Base-by-base conservation (phyloP, 2,113 vertebrate genomes). In the Oreochromis spilurus region DNA sequence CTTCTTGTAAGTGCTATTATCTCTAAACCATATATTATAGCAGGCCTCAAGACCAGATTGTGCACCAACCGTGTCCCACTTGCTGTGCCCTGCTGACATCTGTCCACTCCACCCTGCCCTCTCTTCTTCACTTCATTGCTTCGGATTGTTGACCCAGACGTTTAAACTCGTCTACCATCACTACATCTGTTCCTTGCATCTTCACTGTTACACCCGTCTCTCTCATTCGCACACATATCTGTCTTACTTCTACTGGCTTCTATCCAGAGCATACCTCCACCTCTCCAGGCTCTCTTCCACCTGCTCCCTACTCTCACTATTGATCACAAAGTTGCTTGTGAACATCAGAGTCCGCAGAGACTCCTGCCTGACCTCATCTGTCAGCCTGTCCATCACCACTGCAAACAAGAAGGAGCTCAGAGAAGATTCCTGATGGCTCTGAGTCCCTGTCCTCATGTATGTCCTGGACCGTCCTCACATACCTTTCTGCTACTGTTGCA, bases 401-500 rank as follows among this genome's bases (percentile, higher is more conserved):
- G 60, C 60, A n/a, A 65, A 65, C 17, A 65, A 65, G 60, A 13
- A 43, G 40, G 12, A 43, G 3, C 40, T 13, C 40, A 43, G 2
- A 43, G 40, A 65, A 38, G 60, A 38, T 65, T 65, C 34, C 60
- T 0, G 10, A 65, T 38, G 60, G 4, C 60, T n/a, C 60, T 0
- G 60, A 65, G 34, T 38, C 4, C 19, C 34, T 65, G 0, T 38
- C 60, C 60, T 38, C 34, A 38, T 21, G 2, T 38, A 7, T 65
- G 19, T 38, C 6, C 10, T 38, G 19, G 34, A 65, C 0, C 10
- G 19, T 38, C 34, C 34, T 65, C 60, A 21, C 60, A 38, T 65
- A 38, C 34, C 1, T 65, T 65, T 65, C 4, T 2, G 10, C 34
- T 38, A 65, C 19, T 3, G 19, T 19, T 65, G 19, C 19, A 65